Evolutionary conservation across 2,113 vertebrate species (phyloP).

Genomic region (Hyla sarda): DNA sequence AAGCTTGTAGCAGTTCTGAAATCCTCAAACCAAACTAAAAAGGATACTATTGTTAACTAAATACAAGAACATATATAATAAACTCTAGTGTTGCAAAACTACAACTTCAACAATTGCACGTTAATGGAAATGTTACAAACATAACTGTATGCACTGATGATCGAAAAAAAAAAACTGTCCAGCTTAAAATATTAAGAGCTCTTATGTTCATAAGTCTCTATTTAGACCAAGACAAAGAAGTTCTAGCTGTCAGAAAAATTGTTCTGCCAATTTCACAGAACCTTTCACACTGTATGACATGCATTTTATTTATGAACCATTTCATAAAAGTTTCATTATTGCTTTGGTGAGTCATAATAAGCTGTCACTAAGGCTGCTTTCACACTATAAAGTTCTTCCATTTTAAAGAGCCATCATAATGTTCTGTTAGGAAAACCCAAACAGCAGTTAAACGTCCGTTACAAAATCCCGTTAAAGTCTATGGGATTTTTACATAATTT

Average conservation of each 20-base stretch:
- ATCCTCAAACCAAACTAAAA: too few relatives aligned
- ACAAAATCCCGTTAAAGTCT: too few relatives aligned
- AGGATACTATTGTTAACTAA: background rate
- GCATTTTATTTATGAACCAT: constrained; percentile 38
- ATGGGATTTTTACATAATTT: too few relatives aligned
- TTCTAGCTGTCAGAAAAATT: constrained; percentile 17
- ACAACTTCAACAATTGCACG: too few relatives aligned
- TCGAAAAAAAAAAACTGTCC: background rate
- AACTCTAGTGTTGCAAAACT: too few relatives aligned
- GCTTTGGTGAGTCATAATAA: constrained; percentile 23
- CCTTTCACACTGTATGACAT: constrained; percentile 28
- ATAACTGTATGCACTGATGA: background rate
- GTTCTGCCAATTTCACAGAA: constrained; percentile 35
- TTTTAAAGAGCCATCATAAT: too few relatives aligned
- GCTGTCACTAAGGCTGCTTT: constrained; percentile 26
- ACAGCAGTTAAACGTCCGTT: too few relatives aligned
- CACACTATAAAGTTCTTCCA: too few relatives aligned
- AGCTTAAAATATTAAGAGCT: background rate
- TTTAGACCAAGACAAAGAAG: constrained; percentile 25
- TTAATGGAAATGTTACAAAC: background rate
- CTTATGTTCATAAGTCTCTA: background rate
- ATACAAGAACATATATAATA: background rate
- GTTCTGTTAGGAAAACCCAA: too few relatives aligned
- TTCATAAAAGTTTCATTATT: constrained; percentile 43
- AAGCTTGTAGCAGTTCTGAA: too few relatives aligned